phyloP scores from a whole-genome alignment of 2,113 vertebrate species.

The Cnemophilus loriae region DNA sequence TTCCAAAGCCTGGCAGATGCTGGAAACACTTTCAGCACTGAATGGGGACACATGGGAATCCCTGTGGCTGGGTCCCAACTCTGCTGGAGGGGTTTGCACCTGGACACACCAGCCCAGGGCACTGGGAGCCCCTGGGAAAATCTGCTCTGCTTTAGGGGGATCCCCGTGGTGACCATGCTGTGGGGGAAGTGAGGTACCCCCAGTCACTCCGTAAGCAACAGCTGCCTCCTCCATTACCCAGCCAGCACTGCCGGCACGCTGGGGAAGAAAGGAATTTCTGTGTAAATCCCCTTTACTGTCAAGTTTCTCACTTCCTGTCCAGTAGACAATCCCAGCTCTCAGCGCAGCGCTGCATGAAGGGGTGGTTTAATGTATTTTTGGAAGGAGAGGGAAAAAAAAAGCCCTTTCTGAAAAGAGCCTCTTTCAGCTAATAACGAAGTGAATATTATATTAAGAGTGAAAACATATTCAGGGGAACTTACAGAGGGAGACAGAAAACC shows the following conservation, averaged over 20 bases:
- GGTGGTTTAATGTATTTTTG: slow-evolving; percentile 58
- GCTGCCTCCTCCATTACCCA: background rate
- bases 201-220: background rate
- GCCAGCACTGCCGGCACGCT: background rate
- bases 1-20: background rate
- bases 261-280: slow-evolving; percentile 66
- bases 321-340: slow-evolving; percentile 55
- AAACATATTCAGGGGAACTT: slow-evolving; percentile 56
- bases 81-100: fast-evolving
- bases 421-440: slow-evolving; percentile 73
- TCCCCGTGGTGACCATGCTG: background rate
- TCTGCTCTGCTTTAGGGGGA: background rate
- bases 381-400: background rate
- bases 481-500: slow-evolving; percentile 71
- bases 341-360: background rate
- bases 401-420: slow-evolving; percentile 51
- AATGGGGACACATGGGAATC: fast-evolving
- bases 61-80: background rate
- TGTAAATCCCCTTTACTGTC: slow-evolving; percentile 26
- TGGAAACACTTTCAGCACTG: background rate
- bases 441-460: slow-evolving; percentile 73
- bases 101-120: background rate
- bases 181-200: background rate
- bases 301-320: slow-evolving; percentile 55
- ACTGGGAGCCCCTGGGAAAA: background rate